Base-by-base conservation (phyloP, 2,888 invertebrate species). In the Andrena marginata region DNA sequence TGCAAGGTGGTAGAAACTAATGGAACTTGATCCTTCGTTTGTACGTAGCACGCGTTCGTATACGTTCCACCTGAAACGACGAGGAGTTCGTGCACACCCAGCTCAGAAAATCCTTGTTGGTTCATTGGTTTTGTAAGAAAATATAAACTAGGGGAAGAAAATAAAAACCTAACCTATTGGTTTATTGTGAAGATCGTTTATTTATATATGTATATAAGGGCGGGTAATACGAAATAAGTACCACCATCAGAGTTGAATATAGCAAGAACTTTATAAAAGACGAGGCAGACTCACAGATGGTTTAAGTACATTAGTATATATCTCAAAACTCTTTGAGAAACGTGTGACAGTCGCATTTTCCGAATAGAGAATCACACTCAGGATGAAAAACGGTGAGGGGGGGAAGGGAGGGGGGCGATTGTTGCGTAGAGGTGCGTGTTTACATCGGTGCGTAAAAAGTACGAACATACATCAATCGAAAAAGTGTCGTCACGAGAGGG, bases 221-320 rank as follows among this genome's bases (percentile, higher is more conserved):
- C 8, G 51, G 75, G 64, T 31, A n/a, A 33, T 54, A 56, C n/a
- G 60, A 80, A 85, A 77, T 71, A 77, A 90, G 80, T 76, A 85
- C 83, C 74, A 72, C 48, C 54, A 56, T 64, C 54, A 26, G 56
- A 56, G 49, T 83, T 92, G 93, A 93, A 93, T 93, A 92, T 93
- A 93, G 93, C 93, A 93, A 93, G 93, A 93, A 93, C 88, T 93
- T 93, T 93, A 93, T 93, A 93, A 93, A 93, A 93, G 93, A 93
- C 90, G 92, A 92, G 93, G 92, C 93, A 93, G 93, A 93, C 91
- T 93, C 92, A 93, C 93, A 93, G 93, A 92, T 91, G 92, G 91
- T 92, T 92, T 89, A 92, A 91, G 92, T 92, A 91, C 89, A 90
- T 88, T 89, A 88, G 89, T 89, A 87, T 90, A 87, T 89, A 86